Percentiles rank a stretch among this genome's conserved stretches.
phyloP scores from a whole-genome alignment of 2,797 vertebrate species.

The Forpus xanthops region DNA sequence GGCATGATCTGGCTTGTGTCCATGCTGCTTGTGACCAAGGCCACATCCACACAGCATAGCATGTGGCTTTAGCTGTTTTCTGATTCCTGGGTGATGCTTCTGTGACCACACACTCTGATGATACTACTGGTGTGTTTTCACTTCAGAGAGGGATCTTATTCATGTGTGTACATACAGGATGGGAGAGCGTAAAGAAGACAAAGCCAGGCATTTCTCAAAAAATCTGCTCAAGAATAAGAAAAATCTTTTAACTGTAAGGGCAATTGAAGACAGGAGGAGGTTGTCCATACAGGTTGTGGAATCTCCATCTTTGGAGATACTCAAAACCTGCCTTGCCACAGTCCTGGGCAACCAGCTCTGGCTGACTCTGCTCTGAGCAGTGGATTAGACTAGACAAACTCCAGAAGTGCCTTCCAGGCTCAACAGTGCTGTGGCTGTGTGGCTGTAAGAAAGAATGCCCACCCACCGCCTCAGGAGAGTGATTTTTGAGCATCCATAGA shows the following conservation, averaged over 20 bases:
- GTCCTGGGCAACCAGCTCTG: background rate
- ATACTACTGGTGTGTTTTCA: background rate
- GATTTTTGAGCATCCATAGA: background rate
- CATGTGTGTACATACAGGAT: background rate
- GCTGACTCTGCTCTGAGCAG: background rate
- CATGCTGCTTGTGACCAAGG: background rate
- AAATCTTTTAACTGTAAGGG: background rate
- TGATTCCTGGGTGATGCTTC: background rate
- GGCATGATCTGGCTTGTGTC: background rate
- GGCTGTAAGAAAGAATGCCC: background rate
- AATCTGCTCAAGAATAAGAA: background rate
- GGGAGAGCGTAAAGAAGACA: background rate
- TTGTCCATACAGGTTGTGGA: background rate
- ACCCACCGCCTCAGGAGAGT: background rate
- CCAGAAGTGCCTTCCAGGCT: background rate
- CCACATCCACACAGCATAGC: background rate
- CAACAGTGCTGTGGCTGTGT: background rate
- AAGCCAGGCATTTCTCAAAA: background rate
- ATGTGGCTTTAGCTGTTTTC: background rate
- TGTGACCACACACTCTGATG: accelerated
- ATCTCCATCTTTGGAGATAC: background rate
- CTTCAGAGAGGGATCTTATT: background rate
- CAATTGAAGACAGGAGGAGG: background rate
- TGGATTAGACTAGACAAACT: background rate
- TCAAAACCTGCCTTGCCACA: background rate